A percentile compares a stretch with the other conserved stretches of the same genome.
These are phyloP conservation scores for Aplidium turbinatum DNA, from an alignment of 23 tunicate genomes.

Conservation along the genomic window DNA sequence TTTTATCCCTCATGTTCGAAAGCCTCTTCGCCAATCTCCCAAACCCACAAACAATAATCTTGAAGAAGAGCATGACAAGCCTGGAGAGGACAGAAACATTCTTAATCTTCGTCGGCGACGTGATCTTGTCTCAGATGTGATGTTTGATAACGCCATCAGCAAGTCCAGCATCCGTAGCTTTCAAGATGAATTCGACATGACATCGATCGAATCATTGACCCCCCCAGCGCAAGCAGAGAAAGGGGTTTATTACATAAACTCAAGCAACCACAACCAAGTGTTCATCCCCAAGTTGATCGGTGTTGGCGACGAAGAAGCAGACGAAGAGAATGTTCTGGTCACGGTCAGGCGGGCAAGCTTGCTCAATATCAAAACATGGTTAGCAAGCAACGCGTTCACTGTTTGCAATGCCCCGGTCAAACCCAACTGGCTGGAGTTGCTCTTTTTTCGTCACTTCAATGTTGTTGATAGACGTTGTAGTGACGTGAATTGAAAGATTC, in stretches of 20 bases:
- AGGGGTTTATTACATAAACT: background rate
- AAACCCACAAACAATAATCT: too few species aligned
- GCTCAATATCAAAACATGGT: constrained; percentile 16
- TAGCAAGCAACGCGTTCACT: background rate
- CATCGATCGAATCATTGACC: background rate
- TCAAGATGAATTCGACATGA: constrained; percentile 4
- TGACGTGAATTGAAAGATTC: background rate
- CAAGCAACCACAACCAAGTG: background rate
- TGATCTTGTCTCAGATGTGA: background rate
- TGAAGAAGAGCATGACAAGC: too few species aligned
- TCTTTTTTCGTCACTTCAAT: background rate
- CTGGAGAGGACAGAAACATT: too few species aligned
- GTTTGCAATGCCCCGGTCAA: background rate
- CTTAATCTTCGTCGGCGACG: background rate
- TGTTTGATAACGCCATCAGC: background rate
- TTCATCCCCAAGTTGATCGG: constrained; percentile 20
- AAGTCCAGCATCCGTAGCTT: background rate
- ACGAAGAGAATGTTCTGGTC: background rate
- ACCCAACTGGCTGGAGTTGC: background rate
- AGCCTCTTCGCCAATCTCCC: too few species aligned
- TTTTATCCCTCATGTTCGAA: too few species aligned
- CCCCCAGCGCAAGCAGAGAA: background rate
- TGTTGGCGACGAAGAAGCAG: constrained; percentile 14
- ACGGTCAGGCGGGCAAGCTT: background rate
- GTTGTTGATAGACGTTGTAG: background rate